phyloP scores from a whole-genome alignment of 2,888 invertebrate species.

The Melinaea menophilus region DNA sequence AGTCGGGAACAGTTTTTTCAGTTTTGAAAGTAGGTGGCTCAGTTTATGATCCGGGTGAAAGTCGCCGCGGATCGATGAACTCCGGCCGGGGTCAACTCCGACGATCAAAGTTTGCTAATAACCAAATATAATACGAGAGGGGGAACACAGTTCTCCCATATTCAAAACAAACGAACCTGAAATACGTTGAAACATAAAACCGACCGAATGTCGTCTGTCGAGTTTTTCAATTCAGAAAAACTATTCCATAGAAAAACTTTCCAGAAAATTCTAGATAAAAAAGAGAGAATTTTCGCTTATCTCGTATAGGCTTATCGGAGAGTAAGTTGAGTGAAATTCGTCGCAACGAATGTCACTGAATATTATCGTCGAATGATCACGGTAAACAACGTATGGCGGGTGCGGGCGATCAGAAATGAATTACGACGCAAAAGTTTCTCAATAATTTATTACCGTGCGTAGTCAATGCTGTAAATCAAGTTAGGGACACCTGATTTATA shows the following conservation, averaged over 20 bases:
- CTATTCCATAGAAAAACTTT: slow-evolving; percentile 2
- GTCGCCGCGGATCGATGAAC: slow-evolving; percentile 74
- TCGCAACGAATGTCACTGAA: slow-evolving; percentile 5
- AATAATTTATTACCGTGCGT: slow-evolving; percentile 28
- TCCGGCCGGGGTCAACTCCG: slow-evolving; percentile 64
- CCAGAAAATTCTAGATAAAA: not conserved
- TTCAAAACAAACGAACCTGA: slow-evolving; percentile 29
- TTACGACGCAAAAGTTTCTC: slow-evolving; percentile 26
- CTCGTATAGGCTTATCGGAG: slow-evolving; percentile 3
- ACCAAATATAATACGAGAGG: slow-evolving; percentile 69
- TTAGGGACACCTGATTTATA: slow-evolving; percentile 26
- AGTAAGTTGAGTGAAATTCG: slow-evolving; percentile 9
- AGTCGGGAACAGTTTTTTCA: slow-evolving; percentile 74
- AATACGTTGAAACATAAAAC: slow-evolving; percentile 2
- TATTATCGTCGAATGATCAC: slow-evolving; percentile 22
- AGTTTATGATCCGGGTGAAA: slow-evolving; percentile 78
- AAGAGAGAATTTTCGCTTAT: slow-evolving; percentile 1
- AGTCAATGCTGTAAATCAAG: slow-evolving; percentile 28
- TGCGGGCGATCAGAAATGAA: slow-evolving; percentile 26
- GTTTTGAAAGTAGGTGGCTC: slow-evolving; percentile 77
- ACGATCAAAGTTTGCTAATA: slow-evolving; percentile 75
- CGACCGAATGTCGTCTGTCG: too few relatives aligned
- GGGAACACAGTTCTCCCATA: slow-evolving; percentile 51
- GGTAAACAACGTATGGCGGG: slow-evolving; percentile 30
- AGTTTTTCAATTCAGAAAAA: not conserved